phyloP scores from a whole-genome alignment of 2,797 vertebrate genomes.

The Alectoris magna region DNA sequence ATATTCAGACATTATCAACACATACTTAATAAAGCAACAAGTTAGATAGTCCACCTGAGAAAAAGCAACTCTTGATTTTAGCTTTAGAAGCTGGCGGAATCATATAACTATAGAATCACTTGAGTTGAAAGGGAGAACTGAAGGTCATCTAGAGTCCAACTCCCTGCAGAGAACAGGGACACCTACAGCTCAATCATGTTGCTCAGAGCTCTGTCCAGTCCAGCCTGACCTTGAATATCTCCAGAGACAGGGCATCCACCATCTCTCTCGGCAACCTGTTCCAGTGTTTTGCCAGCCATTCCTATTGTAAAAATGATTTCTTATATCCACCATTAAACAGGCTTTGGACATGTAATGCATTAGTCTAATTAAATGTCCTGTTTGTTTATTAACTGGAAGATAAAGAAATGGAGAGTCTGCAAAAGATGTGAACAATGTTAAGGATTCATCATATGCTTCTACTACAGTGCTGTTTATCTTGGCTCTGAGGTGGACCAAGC shows the following conservation, averaged over 20 bases:
- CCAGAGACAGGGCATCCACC: too few species aligned
- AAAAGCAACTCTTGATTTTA: neutral
- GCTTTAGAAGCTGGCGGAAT: rapidly evolving
- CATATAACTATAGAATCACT: neutral
- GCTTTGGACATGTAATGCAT: neutral
- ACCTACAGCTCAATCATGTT: too few species aligned
- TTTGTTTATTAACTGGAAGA: neutral
- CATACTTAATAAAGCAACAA: neutral
- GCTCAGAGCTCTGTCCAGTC: too few species aligned
- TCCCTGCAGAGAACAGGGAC: too few species aligned
- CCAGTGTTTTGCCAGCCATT: too few species aligned
- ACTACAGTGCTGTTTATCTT: slow-evolving; percentile 73
- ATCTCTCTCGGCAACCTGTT: too few species aligned
- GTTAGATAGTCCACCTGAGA: neutral
- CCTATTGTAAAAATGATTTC: too few species aligned
- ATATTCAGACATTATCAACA: neutral
- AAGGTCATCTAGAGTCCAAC: too few species aligned
- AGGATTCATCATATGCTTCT: slow-evolving; percentile 42
- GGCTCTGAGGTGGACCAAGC: slow-evolving; percentile 33
- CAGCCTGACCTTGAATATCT: too few species aligned
- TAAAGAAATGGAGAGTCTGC: neutral
- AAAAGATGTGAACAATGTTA: neutral
- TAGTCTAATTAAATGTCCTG: neutral
- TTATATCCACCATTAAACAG: neutral
- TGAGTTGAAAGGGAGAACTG: too few species aligned